Evolutionary conservation across 2,888 invertebrate genomes (phyloP), one percentile per base, ranked within the genome.

Genomic region (Cybosia mesomella): DNA sequence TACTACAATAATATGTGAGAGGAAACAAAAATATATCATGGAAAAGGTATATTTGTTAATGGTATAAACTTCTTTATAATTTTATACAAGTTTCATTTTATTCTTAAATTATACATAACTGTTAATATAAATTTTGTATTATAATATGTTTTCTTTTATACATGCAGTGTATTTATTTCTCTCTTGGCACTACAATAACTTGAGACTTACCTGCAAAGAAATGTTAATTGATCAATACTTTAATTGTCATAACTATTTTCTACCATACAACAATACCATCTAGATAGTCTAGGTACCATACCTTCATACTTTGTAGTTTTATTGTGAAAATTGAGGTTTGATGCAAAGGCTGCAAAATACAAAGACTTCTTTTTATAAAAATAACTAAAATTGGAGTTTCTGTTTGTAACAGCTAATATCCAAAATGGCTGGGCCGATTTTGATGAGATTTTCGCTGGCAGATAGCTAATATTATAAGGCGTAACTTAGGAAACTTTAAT

Each of bases 141-240:
- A 61, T 68, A 67, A 2, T 28, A 28, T 28, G 28, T 64, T 58
- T 60, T 36, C n/a, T 60, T 57, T 61, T 54, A 15, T 2, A 32
- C 15, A 43, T 34, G 21, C 32, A 55, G 9, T 70, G 55, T 72
- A 63, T 71, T 81, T 83, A 71, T 82, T 87, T 80, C 76, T 90
- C 86, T 43, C 88, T 73, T 58, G 92, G 92, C 43, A 92, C 89
- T 67, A 90, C 76, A 72, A 92, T 91, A 10, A 89, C 67, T 15
- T 81, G 72, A 64, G 74, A 77, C 70, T 80, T 84, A 57, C 81
- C 92, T 89, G 85, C 13, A 80, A 83, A 73, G 75, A 83, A 32
- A 66, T 49, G 49, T n/a, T 49, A 62, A 70, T 64, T 58, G 36
- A 24, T 22, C 1, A 22, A 13, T 55, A 22, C 28, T 24, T 24